phyloP scores from a whole-genome alignment of 2,888 invertebrate species.

The Harmothoe impar region DNA sequence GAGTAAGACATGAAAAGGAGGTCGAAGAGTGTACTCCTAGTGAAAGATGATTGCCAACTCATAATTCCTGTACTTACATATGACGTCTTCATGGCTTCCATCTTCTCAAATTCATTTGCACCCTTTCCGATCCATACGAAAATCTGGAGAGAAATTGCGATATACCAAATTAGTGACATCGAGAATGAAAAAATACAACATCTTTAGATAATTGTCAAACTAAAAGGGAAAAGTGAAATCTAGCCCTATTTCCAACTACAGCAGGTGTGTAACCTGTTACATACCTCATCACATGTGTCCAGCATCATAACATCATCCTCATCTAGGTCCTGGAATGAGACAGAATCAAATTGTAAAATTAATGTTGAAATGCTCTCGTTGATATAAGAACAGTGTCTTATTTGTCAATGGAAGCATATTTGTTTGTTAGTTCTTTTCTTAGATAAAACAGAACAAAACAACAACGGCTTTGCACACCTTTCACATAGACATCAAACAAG shows the following conservation, averaged over 20 bases:
- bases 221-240: not conserved
- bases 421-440: too few relatives aligned
- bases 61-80: constrained; percentile 78
- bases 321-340: constrained; percentile 86
- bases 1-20: too few relatives aligned
- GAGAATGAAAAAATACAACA: not conserved
- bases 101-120: constrained; percentile 87
- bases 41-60: too few relatives aligned
- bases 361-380: too few relatives aligned
- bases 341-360: too few relatives aligned
- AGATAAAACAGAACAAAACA: too few relatives aligned
- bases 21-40: too few relatives aligned
- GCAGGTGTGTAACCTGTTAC: not conserved
- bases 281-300: constrained; percentile 88
- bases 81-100: constrained; percentile 87
- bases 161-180: not conserved
- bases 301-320: constrained; percentile 93
- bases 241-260: too few relatives aligned
- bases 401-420: too few relatives aligned
- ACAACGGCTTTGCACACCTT: too few relatives aligned
- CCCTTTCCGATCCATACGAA: constrained; percentile 94
- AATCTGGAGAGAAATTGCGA: constrained; percentile 85
- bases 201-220: not conserved
- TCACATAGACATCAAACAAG: too few relatives aligned
- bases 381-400: too few relatives aligned